Percentiles rank a stretch among this genome's conserved stretches.
Conservation (phyloP, 2,113 vertebrate genomes). For the Atractosteus spatula region DNA sequence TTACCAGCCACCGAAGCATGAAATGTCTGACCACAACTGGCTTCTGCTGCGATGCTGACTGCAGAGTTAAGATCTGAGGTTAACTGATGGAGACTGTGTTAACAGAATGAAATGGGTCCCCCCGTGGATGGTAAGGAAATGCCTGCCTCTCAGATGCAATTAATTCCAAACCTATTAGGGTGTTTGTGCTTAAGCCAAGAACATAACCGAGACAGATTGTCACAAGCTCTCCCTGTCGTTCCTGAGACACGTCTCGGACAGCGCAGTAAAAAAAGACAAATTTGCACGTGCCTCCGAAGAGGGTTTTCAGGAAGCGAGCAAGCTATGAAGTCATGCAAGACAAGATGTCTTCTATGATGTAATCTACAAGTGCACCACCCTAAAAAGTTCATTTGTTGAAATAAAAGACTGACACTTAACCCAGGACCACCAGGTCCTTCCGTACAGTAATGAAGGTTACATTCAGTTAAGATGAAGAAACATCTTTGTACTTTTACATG, state of each 20-base stretch:
- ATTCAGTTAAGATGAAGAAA: no score
- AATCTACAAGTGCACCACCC: no score
- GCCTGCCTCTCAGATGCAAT: slow-evolving; percentile 31
- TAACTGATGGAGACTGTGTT: slow-evolving; percentile 51
- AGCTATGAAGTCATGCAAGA: no score
- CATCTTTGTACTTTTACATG: no score
- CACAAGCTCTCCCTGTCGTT: background rate
- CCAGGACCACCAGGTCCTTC: no score
- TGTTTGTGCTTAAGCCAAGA: slow-evolving; percentile 13
- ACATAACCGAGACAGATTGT: background rate
- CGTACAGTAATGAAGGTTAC: no score
- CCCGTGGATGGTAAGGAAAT: slow-evolving; percentile 41
- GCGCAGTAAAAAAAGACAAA: background rate
- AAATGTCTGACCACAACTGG: slow-evolving; percentile 28
- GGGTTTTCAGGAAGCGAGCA: no score
- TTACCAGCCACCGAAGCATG: background rate
- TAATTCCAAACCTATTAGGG: slow-evolving; percentile 27
- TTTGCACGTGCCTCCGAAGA: no score
- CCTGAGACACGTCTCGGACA: background rate
- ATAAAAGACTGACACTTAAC: no score
- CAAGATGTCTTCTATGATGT: no score
- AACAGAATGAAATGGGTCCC: slow-evolving; percentile 34
- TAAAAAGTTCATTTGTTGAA: no score
- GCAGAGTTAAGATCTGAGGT: slow-evolving; percentile 37
- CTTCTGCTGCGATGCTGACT: slow-evolving; percentile 15